Percentiles rank a stretch among this genome's conserved stretches.
These are phyloP conservation scores for Aythya baeri DNA, from an alignment of 2,113 vertebrate species.

Conservation along the genomic window DNA sequence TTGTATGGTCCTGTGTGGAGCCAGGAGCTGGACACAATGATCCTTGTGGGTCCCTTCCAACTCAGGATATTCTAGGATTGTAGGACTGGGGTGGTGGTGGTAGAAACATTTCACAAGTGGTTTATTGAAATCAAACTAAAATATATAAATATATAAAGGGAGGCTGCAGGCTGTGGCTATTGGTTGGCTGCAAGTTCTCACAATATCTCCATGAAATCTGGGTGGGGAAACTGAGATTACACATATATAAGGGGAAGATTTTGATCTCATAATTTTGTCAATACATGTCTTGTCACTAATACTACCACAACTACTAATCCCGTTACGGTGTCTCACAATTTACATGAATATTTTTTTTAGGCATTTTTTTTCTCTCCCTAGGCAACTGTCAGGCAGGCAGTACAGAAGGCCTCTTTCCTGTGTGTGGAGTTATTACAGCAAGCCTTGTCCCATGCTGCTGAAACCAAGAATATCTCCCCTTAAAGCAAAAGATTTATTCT, in stretches of 20 bases:
- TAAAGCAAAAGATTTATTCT: slow-evolving; percentile 46
- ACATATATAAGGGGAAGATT: neutral
- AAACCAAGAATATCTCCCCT: slow-evolving; percentile 7
- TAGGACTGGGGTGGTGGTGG: no score
- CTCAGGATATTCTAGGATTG: no score
- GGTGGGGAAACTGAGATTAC: neutral
- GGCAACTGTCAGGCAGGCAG: neutral
- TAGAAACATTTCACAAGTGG: neutral
- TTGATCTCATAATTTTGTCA: neutral
- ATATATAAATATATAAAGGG: neutral
- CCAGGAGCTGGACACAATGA: no score
- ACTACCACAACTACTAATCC: neutral
- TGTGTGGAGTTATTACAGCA: neutral
- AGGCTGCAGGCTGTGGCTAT: neutral
- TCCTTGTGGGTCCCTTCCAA: no score
- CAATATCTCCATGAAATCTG: neutral
- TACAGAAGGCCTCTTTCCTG: neutral
- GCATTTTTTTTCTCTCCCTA: neutral
- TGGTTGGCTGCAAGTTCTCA: neutral
- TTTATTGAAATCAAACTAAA: neutral
- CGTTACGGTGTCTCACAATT: neutral
- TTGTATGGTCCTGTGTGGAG: no score
- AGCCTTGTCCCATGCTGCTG: neutral
- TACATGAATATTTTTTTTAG: neutral
- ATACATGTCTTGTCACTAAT: neutral